Base-by-base conservation (phyloP, 2,113 vertebrate species). In the Centropus bengalensis region DNA sequence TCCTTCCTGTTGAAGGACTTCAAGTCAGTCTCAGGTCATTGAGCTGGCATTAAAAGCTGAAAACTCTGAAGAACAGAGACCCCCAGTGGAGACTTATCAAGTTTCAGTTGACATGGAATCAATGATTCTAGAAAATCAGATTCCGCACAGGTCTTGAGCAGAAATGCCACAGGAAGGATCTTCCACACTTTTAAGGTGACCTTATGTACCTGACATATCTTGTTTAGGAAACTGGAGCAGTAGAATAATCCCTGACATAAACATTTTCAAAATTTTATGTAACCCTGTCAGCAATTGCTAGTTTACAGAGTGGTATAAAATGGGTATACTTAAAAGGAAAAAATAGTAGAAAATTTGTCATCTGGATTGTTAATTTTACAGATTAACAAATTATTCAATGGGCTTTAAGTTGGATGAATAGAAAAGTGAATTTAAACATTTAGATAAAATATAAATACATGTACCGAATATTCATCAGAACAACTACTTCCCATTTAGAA, bases 41-140 rank as follows among this genome's bases (percentile, higher is more conserved):
- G 33, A 85, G n/a, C 15, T 64, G 74, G 17, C 33, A 9, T 21
- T 49, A 44, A 51, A 82, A 75, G 13, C n/a, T 49, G 74, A 55
- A 56, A 89, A 56, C 54, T 64, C 70, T 67, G 74, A 94, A 76
- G 85, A 82, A 62, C 54, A 68, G 87, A 95, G 87, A 93, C 44
- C 51, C 16, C 30, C 88, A 85, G 85, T 76, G 55, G 67, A 79
- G 54, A 56, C 69, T 49, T 56, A 22, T 62, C 33, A 66, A 62
- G 23, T 87, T 84, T 93, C 36, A 60, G 40, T 73, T 55, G 58
- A 60, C 49, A 28, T 24, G 59, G 85, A 69, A 58, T 76, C 2
- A 1, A 30, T 12, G 47, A 33, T 40, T 76, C 44, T 26, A 17
- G 77, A 27, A 88, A 77, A 66, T 10, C 36, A 16, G 58, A 20